A percentile compares a stretch with the other conserved stretches of the same genome.
Evolutionary conservation across 2,113 vertebrate genomes (phyloP).

Genomic region (Eublepharis macularius): DNA sequence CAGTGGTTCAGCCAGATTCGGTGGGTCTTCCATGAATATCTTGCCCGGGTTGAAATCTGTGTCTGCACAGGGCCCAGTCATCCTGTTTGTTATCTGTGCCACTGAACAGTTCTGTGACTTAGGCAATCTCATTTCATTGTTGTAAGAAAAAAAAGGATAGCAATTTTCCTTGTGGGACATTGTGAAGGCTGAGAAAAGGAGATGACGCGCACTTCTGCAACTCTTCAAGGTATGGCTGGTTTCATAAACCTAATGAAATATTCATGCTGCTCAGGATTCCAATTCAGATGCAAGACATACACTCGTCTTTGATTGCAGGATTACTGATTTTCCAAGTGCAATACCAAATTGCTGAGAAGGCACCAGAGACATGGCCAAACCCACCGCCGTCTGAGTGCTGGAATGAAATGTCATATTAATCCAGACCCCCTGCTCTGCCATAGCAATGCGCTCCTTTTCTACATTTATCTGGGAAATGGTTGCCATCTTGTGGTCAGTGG

Average conservation of each 20-base stretch:
- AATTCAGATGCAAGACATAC: not conserved
- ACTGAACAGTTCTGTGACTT: too few species aligned
- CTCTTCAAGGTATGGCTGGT: not conserved
- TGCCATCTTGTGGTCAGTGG: slow-evolving; percentile 60
- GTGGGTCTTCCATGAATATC: too few species aligned
- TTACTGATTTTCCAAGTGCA: not conserved
- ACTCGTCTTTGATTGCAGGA: not conserved
- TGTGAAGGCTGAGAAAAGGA: too few species aligned
- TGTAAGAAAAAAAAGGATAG: not conserved
- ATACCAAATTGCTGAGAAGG: not conserved
- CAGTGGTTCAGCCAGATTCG: too few species aligned
- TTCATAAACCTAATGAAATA: not conserved
- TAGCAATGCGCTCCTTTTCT: accelerated
- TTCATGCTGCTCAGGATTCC: not conserved
- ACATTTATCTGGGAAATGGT: not conserved
- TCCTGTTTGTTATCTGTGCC: too few species aligned
- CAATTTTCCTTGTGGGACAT: not conserved
- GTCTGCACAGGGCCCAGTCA: too few species aligned
- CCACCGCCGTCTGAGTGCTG: not conserved
- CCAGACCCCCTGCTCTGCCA: accelerated
- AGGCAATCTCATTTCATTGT: too few species aligned
- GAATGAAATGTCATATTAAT: not conserved
- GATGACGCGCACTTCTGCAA: too few species aligned
- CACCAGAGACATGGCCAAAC: not conserved
- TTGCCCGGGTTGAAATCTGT: too few species aligned